phyloP scores from a whole-genome alignment of 1,140 invertebrate genomes.

The Pseudachorutes palmiensis region DNA sequence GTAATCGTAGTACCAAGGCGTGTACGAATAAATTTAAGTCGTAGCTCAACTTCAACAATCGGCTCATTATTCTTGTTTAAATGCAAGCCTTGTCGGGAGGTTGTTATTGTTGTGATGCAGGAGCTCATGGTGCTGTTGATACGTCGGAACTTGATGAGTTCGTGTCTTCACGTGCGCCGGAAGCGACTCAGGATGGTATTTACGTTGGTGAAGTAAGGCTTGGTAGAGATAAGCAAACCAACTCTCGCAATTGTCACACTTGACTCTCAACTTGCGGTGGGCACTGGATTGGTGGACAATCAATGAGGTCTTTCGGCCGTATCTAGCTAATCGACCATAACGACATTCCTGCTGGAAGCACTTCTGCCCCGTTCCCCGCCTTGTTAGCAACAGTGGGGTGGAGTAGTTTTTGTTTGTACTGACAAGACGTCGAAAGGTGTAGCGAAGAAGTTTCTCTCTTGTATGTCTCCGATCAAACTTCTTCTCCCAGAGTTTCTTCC shows the following conservation, averaged over 20 bases:
- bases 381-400: background rate
- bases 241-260: constrained; percentile 45
- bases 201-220: constrained; percentile 42
- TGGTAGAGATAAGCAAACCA: constrained; percentile 45
- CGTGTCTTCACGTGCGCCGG: too few species aligned
- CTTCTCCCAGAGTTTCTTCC: background rate
- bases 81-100: background rate
- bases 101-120: constrained; percentile 8
- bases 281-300: constrained; percentile 33
- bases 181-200: background rate
- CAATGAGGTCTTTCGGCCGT: constrained; percentile 12
- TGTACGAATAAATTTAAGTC: too few species aligned
- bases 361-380: background rate
- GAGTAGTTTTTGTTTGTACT: constrained; percentile 9
- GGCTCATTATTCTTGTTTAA: background rate
- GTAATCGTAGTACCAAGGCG: too few species aligned
- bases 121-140: constrained; percentile 5
- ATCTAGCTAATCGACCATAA: background rate
- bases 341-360: background rate
- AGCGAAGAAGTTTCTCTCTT: background rate
- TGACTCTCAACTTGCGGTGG: constrained; percentile 39
- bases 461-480: constrained; percentile 4
- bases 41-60: too few species aligned
- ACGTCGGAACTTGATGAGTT: background rate
- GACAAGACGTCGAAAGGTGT: constrained; percentile 1